Conservation (phyloP, 2,113 vertebrate species). For the Lycocorax pyrrhopterus region DNA sequence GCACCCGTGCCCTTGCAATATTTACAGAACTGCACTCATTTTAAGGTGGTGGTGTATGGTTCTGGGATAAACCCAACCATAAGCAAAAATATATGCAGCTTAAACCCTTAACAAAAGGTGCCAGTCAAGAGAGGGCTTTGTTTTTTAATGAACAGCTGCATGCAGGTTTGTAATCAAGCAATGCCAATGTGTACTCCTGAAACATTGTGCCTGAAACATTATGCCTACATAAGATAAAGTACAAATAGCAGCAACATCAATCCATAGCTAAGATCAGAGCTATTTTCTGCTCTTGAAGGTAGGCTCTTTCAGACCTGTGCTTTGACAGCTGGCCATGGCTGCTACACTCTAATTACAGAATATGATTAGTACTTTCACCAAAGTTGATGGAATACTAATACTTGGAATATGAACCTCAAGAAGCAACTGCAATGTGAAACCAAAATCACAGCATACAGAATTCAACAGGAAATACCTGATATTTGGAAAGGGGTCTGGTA, state of each 20-base stretch:
- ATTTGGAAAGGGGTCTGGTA: not conserved
- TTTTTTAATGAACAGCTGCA: not conserved
- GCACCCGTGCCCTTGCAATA: not conserved
- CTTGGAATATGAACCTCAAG: not conserved
- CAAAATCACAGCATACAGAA: not conserved
- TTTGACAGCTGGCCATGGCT: not conserved
- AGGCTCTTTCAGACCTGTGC: not conserved
- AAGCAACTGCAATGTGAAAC: not conserved
- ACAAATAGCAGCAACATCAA: not conserved
- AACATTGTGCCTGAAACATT: not conserved
- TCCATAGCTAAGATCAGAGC: not conserved
- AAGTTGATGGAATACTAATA: not conserved
- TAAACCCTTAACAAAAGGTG: not conserved
- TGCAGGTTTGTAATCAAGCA: not conserved
- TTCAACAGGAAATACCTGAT: not conserved
- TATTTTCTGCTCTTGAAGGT: not conserved
- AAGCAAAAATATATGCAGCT: not conserved
- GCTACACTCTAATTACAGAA: not conserved
- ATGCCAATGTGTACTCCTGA: not conserved
- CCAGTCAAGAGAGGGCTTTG: not conserved
- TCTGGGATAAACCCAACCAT: not conserved
- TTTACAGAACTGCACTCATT: not conserved
- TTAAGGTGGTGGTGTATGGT: not conserved
- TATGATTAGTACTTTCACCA: not conserved
- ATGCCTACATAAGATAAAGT: not conserved